These are phyloP conservation scores for Budorcas taxicolor DNA, from an alignment of 2,113 vertebrate species.

Conservation along the genomic window DNA sequence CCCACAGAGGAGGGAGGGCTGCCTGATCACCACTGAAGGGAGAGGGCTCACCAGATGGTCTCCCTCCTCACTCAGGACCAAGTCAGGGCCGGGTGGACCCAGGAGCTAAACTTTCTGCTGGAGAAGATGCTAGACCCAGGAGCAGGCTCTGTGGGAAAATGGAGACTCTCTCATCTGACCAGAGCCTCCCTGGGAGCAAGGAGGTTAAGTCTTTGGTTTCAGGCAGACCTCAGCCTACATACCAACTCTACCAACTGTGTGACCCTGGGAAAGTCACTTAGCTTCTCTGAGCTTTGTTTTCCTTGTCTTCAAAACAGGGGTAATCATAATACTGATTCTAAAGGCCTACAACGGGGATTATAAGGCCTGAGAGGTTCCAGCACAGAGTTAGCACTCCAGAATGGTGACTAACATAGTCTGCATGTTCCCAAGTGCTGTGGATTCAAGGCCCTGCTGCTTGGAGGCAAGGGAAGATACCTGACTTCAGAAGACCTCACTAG, in stretches of 20 bases:
- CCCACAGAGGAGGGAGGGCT: slow-evolving; percentile 2
- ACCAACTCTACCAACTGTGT: background rate
- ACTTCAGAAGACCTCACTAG: background rate
- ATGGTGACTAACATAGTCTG: background rate
- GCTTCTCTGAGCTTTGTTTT: background rate
- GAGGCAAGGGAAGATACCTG: background rate
- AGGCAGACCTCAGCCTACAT: background rate
- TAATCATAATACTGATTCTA: background rate
- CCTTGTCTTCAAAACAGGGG: background rate
- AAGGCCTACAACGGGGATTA: background rate
- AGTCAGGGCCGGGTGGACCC: accelerated
- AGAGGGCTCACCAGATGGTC: background rate
- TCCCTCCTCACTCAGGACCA: background rate
- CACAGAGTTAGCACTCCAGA: background rate
- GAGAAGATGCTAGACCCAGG: background rate
- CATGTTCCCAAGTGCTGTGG: background rate
- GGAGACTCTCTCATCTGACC: no score
- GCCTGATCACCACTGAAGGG: background rate
- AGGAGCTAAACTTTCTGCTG: background rate
- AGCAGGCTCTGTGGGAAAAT: background rate
- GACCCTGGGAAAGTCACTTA: background rate
- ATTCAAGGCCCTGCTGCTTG: background rate
- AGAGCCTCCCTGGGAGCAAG: background rate
- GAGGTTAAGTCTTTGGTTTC: background rate
- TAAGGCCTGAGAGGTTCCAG: background rate